Evolutionary conservation across 2,888 invertebrate species (phyloP), one percentile per base, ranked within the genome.

Genomic region (Gandaritis pyraliata): DNA sequence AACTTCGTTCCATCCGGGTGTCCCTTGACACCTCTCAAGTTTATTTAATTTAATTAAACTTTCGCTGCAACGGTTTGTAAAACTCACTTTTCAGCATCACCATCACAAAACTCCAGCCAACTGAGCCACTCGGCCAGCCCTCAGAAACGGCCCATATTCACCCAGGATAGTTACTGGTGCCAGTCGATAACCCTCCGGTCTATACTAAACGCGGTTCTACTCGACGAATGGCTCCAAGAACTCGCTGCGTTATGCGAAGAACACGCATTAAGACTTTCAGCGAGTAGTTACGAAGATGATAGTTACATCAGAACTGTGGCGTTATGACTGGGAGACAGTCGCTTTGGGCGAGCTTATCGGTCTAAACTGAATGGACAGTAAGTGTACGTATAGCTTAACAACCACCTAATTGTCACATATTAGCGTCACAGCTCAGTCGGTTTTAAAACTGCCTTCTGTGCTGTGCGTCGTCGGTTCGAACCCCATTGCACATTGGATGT

Each of bases 221-320:
- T 99, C 64, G 98, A 98, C 78, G 99, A 99, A 83, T 98, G 99
- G 96, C 93, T 98, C 0, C 98, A 98, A 84, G 98, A 99, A 88
- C 90, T 99, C 63, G 97, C 99, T 0, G 98, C 99, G 12, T 94
- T 99, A 59, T 96, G 98, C 66, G 97, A 98, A 84, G 99, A 99
- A 85, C 99, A 99, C 83, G 95, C 97, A 6, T 93, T 96, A 0
- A 78, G 90, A 46, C 70, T 90, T 0, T 80, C 90, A 0, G 79
- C 86, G 0, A 76, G 82, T 5, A 73, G 75, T 54, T 86, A 83
- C 62, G 88, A 88, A 65, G 89, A 91, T 18, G 87, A 88, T 29
- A 80, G 81, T 0, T 90, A 87, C 50, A 71, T 89, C 8, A 76
- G 86, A 23, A 81, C 83, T 0, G 88, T 92, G 58, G 82, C 86